Evolutionary conservation across 2,113 vertebrate genomes (phyloP), one percentile per base, ranked within the genome.

Genomic region (Bubalus kerabau): DNA sequence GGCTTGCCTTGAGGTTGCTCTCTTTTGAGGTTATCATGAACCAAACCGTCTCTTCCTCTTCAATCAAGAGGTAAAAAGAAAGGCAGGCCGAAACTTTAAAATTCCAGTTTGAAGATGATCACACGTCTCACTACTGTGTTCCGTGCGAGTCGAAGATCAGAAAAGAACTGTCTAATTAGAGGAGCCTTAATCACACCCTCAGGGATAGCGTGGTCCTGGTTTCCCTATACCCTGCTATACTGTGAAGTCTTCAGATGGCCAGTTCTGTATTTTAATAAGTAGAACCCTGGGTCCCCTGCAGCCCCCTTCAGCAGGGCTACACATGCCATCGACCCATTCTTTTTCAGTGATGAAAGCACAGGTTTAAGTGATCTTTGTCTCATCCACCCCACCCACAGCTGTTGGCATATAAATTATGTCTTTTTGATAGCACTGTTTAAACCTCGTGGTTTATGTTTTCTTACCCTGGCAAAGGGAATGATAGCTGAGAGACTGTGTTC

Each of bases 51-150:
- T 82, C 40, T 85, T 76, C 17, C 84, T 90, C 40, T 96, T 89
- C 83, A 90, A 36, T 89, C 17, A 84, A 95, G 84, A 92, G 24
- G 74, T 85, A 56, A 89, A 97, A 86, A 62, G 13, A 92, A 80
- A 96, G 57, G 43, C 43, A 92, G 71, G 28, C 30, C 4, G 3
- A 36, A 96, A 80, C 71, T 93, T 96, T 83, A 94, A 95, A 96
- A 67, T 93, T 90, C 57, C 62, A 2, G 12, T 62, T 89, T 97
- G 91, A 95, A 92, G 90, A 82, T 91, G 89, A 48, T 80, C 48
- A 32, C 50, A 43, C 9, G 12, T 9, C 50, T 95, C n/a, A 26
- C 24, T 40, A 7, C 46, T 74, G 82, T 92, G 78, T 46, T 90
- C 81, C 48, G 4, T 82, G 46, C 28, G 30, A 67, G 60, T 84